Evolutionary conservation across 2,797 vertebrate species (phyloP), one percentile per base, ranked within the genome.

Genomic region (Kryptopterus vitreolus): DNA sequence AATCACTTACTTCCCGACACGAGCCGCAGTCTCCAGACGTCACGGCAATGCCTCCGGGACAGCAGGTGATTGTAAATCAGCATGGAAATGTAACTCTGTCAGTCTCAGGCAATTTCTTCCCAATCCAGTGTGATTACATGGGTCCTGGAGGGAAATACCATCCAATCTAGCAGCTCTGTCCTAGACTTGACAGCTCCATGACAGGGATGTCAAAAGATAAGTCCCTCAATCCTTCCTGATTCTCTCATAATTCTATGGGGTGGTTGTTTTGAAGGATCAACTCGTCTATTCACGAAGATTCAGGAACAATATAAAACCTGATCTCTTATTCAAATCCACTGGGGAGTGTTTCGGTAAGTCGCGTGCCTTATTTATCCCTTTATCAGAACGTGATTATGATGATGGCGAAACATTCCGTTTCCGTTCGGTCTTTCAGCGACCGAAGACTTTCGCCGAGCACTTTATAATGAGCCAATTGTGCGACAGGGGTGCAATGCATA

Each of bases 141-240:
- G 24, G n/a, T 73, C 58, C 74, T 62, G 58, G 58, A 59, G 66
- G 65, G 69, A 79, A 62, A 79, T 48, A n/a, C 68, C 33, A 38
- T 61, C 61, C 31, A 62, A 69, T 82, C 75, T 31, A 43, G n/a
- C 18, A 31, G 31, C 35, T 61, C 26, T 50, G 73, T 38, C 38
- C 10, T 22, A 24, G 57, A 76, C 57, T 31, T 62, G 57, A 61
- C 58, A 61, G 58, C n/a, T 76, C 58, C 35, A 76, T 76, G 74
- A 61, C 58, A 63, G 43, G 58, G 26, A n/a, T 62, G 26, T 63
- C 22, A 46, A 74, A 59, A 59, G n/a, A 26, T 74, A 55, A 74
- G 58, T 74, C 43, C 55, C 55, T 58, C 33, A 58, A 58, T 58
- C 3, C 50, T 38, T 26, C 8, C 18, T 20, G 18, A 43, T 62